These are phyloP conservation scores for Tiliacea aurago DNA, from an alignment of 2,888 invertebrate species.

Conservation along the genomic window DNA sequence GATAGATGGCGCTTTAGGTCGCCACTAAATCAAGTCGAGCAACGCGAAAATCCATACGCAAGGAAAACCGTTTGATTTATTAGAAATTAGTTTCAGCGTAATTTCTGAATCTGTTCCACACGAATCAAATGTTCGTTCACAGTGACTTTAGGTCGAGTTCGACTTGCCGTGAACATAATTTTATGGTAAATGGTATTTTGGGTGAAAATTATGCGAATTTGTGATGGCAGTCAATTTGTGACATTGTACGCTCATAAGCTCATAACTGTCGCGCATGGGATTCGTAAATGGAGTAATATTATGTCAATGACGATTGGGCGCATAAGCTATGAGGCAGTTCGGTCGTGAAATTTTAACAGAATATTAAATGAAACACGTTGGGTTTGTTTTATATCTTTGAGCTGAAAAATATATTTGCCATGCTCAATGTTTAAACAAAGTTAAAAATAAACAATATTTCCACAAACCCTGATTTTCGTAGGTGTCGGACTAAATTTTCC, in stretches of 20 bases:
- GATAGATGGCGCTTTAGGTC: slow-evolving; percentile 66
- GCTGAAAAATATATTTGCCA: background rate
- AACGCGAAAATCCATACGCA: slow-evolving; percentile 74
- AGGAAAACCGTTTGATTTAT: slow-evolving; percentile 74
- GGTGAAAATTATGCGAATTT: slow-evolving; percentile 50
- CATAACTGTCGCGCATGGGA: slow-evolving; percentile 21
- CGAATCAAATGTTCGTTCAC: slow-evolving; percentile 60
- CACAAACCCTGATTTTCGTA: background rate
- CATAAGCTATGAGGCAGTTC: slow-evolving; percentile 14
- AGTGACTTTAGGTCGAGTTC: slow-evolving; percentile 43
- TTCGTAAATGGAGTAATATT: slow-evolving; percentile 37
- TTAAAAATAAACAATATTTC: too few relatives aligned
- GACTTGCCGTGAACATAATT: slow-evolving; percentile 52
- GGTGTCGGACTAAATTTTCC: background rate
- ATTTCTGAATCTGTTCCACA: slow-evolving; percentile 69
- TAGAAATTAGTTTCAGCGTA: slow-evolving; percentile 73
- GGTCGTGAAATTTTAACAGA: slow-evolving; percentile 11
- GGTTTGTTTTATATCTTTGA: background rate
- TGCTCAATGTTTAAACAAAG: background rate
- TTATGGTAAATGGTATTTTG: slow-evolving; percentile 54
- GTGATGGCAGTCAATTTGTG: slow-evolving; percentile 50
- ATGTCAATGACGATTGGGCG: slow-evolving; percentile 14
- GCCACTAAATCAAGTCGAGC: slow-evolving; percentile 64
- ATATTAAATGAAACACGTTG: slow-evolving; percentile 2
- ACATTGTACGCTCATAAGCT: slow-evolving; percentile 23